These are phyloP conservation scores for Epinephelus malabaricus DNA, from an alignment of 2,797 vertebrate genomes.

Conservation along the genomic window DNA sequence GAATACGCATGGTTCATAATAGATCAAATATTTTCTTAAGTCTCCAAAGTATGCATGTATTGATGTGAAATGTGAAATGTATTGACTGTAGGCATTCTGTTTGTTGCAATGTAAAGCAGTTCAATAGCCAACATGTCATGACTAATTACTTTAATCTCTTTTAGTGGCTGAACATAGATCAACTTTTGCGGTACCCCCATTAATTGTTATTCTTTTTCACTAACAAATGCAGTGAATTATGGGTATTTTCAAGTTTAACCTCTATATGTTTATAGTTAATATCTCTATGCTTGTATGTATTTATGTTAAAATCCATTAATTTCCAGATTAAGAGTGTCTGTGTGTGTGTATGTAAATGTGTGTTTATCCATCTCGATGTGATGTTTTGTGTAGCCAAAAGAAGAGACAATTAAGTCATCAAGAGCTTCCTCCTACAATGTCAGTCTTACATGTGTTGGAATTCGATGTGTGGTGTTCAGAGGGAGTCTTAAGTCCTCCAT, in stretches of 20 bases:
- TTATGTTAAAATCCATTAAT: conserved; percentile 3
- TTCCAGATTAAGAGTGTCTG: neutral
- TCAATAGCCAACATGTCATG: conserved; percentile 33
- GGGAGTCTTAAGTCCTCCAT: conserved; percentile 31
- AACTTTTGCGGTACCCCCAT: conserved; percentile 45
- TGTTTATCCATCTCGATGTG: conserved; percentile 15
- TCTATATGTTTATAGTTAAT: neutral
- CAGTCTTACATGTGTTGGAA: conserved; percentile 30
- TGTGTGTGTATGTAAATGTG: neutral
- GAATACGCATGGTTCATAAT: neutral
- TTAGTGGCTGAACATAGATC: conserved; percentile 40
- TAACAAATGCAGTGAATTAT: conserved; percentile 35
- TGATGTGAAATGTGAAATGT: neutral
- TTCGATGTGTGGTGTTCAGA: conserved; percentile 27
- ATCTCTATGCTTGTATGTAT: neutral
- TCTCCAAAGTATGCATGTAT: neutral
- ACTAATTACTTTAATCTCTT: conserved; percentile 54
- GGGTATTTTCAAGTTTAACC: too few relatives aligned
- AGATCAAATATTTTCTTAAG: neutral
- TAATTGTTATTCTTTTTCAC: conserved; percentile 51
- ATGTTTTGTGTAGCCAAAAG: conserved; percentile 28
- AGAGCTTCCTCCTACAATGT: conserved; percentile 31
- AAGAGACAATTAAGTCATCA: conserved; percentile 42
- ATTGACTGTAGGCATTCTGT: neutral
- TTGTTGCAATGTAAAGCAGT: conserved; percentile 19